Evolutionary conservation across 2,113 vertebrate species (phyloP).

Genomic region (Pagrus major): DNA sequence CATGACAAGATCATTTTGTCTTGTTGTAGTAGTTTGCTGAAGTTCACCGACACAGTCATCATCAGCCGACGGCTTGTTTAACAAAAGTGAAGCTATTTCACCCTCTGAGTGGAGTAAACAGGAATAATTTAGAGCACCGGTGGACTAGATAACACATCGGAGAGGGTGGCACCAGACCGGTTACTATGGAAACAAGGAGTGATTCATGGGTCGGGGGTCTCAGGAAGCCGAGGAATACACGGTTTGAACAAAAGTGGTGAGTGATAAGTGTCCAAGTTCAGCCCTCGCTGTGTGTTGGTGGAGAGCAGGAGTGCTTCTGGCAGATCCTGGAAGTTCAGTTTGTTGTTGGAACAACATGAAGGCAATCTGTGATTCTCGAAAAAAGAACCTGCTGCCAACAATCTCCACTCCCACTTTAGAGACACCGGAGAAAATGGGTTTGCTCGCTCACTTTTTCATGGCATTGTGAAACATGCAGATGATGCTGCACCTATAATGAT

Average conservation of each 20-base stretch:
- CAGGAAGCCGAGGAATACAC: constrained; percentile 34
- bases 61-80: background rate
- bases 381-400: constrained; percentile 39
- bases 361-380: constrained; percentile 33
- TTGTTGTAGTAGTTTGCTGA: background rate
- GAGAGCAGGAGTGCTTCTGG: constrained; percentile 40
- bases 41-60: constrained; percentile 16
- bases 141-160: constrained; percentile 27
- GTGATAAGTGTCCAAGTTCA: constrained; percentile 57
- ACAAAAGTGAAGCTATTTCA: constrained; percentile 13
- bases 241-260: constrained; percentile 42
- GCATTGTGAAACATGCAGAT: constrained; percentile 45
- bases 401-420: constrained; percentile 38
- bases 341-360: constrained; percentile 47
- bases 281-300: constrained; percentile 20
- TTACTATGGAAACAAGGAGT: constrained; percentile 69
- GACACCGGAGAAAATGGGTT: constrained; percentile 45
- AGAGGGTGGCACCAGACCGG: constrained; percentile 42
- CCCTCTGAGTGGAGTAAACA: background rate
- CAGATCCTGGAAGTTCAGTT: constrained; percentile 27
- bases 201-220: constrained; percentile 48
- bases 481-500: constrained; percentile 29
- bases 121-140: constrained; percentile 13
- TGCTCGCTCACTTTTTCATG: constrained; percentile 34
- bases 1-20: background rate